Evolutionary conservation across 2,797 vertebrate species (phyloP).

Genomic region (Helarctos malayanus): DNA sequence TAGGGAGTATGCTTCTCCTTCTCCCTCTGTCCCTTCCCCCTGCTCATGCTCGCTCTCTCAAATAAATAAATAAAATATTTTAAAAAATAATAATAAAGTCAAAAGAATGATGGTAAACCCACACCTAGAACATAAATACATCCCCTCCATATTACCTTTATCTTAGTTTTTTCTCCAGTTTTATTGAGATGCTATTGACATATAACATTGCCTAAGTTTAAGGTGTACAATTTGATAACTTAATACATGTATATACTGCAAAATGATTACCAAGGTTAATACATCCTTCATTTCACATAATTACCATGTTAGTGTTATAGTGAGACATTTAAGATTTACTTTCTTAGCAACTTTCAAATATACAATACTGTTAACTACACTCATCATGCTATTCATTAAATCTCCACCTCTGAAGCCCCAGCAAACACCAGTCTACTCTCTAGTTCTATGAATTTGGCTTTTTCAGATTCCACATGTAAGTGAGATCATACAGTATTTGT

Average conservation of each 20-base stretch:
- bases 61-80: background rate
- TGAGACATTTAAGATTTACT: background rate
- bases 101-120: background rate
- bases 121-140: background rate
- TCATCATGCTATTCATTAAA: background rate
- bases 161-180: background rate
- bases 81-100: background rate
- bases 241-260: background rate
- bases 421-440: background rate
- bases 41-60: background rate
- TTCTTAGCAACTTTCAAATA: background rate
- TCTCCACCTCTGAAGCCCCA: background rate
- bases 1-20: background rate
- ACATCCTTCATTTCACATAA: background rate
- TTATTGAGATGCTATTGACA: background rate
- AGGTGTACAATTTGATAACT: background rate
- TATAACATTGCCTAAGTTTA: background rate
- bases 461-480: background rate
- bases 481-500: background rate
- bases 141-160: background rate
- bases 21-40: background rate
- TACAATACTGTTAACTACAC: background rate
- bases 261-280: background rate
- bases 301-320: background rate
- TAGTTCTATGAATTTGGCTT: background rate